Evolutionary conservation across 2,113 vertebrate genomes (phyloP), one percentile per base, ranked within the genome.

Genomic region (Sphyrna mokarran): DNA sequence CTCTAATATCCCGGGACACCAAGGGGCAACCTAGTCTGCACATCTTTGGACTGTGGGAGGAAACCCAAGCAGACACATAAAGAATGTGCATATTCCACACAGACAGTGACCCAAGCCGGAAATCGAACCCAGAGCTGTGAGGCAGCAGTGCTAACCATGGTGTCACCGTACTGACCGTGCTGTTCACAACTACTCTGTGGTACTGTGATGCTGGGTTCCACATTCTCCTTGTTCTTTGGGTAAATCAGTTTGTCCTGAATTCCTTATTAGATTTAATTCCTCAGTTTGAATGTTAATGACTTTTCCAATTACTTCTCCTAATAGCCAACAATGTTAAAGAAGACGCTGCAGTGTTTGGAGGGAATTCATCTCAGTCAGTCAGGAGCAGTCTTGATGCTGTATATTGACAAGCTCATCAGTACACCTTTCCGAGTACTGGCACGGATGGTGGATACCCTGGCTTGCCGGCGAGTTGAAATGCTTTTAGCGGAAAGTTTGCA

Each of bases 281-380:
- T 54, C 22, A 18, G 18, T 37, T 93, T 66, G 66, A 26, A 29
- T 70, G 29, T 63, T 83, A 78, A 33, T 83, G 16, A 37, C 43
- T 23, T 69, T 18, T n/a, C 61, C 61, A 63, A 63, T 63, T 11
- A 9, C 61, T 54, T 54, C 61, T 6, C 9, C 7, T 83, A 20
- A 78, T 80, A 99, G 99, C 99, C 99, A 54, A 98, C 98, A 66
- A 98, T 98, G 95, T 97, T 99, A 96, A 99, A 98, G 97, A 99
- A 98, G 96, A 99, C 99, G 0, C 97, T 99, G 0, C 99, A 99
- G 97, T 99, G 99, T 97, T 96, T 99, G 96, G 99, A 99, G 96
- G 99, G 99, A n/a, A 99, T 99, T 96, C 99, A 99, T 96, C 98
- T 99, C 68, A 99, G 99, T 97, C 99, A 99, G 97, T 99, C 99